A percentile compares a stretch with the other conserved stretches of the same genome.
phyloP scores from a whole-genome alignment of 2,113 vertebrate genomes.

The Thryonomys swinderianus region DNA sequence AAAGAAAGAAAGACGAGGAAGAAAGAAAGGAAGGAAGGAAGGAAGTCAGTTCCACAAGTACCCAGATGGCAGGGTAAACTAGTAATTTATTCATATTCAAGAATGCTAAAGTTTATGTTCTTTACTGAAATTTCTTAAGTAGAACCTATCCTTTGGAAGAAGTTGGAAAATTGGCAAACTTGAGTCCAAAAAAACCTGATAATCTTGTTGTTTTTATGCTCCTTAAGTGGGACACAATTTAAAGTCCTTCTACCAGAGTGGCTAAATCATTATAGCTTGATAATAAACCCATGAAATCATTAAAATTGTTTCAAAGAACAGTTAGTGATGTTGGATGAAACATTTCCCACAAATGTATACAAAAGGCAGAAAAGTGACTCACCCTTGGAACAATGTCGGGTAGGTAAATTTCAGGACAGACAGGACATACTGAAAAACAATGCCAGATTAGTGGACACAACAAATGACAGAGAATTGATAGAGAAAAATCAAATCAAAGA shows the following conservation, averaged over 20 bases:
- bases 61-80: neutral
- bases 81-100: neutral
- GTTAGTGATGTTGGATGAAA: neutral
- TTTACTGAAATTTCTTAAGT: conserved; percentile 28
- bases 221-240: neutral
- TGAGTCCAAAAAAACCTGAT: neutral
- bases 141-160: neutral
- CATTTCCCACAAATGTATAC: conserved; percentile 23
- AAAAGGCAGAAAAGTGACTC: conserved; percentile 85
- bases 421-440: conserved; percentile 95
- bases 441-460: conserved; percentile 77
- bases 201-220: neutral
- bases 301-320: conserved; percentile 7
- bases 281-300: neutral
- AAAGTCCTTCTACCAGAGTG: neutral
- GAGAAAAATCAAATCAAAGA: conserved; percentile 31
- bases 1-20: too few relatives aligned
- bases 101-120: neutral
- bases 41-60: neutral
- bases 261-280: neutral
- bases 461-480: conserved; percentile 31
- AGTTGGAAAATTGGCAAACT: conserved; percentile 18
- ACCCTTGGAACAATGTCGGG: conserved; percentile 99
- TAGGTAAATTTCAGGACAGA: conserved; percentile 97
- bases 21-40: too few relatives aligned